Percentiles rank a stretch among this genome's conserved stretches.
phyloP scores from a whole-genome alignment of 1,140 invertebrate species.

The Drosophila bocqueti region DNA sequence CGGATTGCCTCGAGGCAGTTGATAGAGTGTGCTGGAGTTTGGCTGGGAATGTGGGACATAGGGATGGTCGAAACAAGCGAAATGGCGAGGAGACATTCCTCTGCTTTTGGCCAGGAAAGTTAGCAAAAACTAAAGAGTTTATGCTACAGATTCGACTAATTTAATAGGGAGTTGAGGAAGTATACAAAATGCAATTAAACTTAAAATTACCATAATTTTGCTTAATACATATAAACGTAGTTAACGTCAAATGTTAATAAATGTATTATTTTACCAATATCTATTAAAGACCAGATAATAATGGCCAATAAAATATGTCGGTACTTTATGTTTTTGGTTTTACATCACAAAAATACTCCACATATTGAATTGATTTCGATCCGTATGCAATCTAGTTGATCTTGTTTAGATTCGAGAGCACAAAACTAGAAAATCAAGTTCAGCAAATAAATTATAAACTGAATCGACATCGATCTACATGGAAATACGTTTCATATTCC shows the following conservation, averaged over 20 bases:
- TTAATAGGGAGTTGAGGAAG: not conserved
- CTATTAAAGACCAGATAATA: not conserved
- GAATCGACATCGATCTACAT: conserved; percentile 10
- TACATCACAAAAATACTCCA: conserved; percentile 2
- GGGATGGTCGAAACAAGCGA: not conserved
- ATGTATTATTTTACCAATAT: not conserved
- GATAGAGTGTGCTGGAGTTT: conserved; percentile 19
- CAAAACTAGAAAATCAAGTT: conserved; percentile 44
- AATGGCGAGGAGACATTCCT: not conserved
- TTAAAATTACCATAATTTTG: not conserved
- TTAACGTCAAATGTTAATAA: not conserved
- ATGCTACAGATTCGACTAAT: too few relatives aligned
- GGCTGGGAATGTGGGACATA: conserved; percentile 2
- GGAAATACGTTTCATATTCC: conserved; percentile 37
- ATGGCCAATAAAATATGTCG: too few relatives aligned
- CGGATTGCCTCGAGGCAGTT: conserved; percentile 22
- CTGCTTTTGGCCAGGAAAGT: not conserved
- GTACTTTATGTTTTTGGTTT: conserved; percentile 2
- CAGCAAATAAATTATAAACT: conserved; percentile 31
- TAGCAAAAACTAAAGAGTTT: not conserved
- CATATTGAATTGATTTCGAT: conserved; percentile 9
- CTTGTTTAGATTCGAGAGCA: conserved; percentile 34
- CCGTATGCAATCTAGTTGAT: conserved; percentile 28
- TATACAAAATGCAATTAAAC: not conserved
- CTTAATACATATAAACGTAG: not conserved